Percentiles rank a stretch among this genome's conserved stretches.
Evolutionary conservation across 2,888 invertebrate species (phyloP).

Genomic region (Apamea epomidion): DNA sequence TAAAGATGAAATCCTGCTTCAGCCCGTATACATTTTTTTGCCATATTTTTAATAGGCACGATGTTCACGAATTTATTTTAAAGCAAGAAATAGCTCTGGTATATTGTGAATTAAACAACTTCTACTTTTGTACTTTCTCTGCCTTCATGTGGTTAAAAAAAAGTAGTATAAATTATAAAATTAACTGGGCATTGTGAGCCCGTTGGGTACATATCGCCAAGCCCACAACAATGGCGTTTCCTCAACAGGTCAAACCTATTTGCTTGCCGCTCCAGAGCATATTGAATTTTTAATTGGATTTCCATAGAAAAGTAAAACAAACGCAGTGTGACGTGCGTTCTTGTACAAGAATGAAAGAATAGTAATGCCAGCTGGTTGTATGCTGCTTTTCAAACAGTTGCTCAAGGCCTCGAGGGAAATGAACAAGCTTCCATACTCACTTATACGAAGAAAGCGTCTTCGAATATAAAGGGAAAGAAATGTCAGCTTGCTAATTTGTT

Average conservation of each 20-base stretch:
- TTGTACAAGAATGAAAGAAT: slow-evolving; percentile 39
- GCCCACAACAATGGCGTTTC: slow-evolving; percentile 59
- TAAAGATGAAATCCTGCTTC: neutral
- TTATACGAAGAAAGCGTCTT: slow-evolving; percentile 15
- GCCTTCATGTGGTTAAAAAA: neutral
- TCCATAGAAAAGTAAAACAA: slow-evolving; percentile 57
- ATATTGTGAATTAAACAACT: neutral
- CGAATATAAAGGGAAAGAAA: neutral
- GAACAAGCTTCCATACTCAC: slow-evolving; percentile 10
- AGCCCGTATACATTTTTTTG: neutral
- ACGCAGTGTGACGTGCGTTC: slow-evolving; percentile 38
- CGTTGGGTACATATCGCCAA: slow-evolving; percentile 17
- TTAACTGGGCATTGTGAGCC: slow-evolving; percentile 49
- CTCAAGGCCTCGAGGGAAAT: slow-evolving; percentile 50
- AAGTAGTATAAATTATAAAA: slow-evolving; percentile 26
- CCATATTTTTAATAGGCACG: neutral
- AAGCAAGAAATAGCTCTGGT: neutral
- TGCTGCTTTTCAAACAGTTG: slow-evolving; percentile 27
- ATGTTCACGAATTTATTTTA: neutral
- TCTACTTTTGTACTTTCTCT: slow-evolving; percentile 1
- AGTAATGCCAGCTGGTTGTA: slow-evolving; percentile 45
- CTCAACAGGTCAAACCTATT: slow-evolving; percentile 60
- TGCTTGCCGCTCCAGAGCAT: slow-evolving; percentile 53
- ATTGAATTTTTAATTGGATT: slow-evolving; percentile 64
- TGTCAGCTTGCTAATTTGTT: neutral